Evolutionary conservation across 2,113 vertebrate genomes (phyloP).

Genomic region (Oreamnos americanus): DNA sequence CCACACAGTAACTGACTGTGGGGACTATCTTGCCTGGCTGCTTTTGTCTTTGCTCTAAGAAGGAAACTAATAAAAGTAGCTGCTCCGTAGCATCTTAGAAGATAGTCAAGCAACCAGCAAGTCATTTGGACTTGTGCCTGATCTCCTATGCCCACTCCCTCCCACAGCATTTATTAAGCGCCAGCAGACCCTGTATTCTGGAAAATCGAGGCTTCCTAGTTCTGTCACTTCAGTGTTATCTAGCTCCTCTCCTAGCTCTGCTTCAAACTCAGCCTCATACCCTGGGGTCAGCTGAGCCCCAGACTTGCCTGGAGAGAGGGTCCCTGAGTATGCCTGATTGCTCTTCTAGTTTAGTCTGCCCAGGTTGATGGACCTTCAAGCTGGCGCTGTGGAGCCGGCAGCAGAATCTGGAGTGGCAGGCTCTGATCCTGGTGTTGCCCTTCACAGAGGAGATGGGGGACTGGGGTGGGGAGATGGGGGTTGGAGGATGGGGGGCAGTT

Average conservation of each 20-base stretch:
- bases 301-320: not conserved
- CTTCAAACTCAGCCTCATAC: not conserved
- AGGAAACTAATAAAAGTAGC: not conserved
- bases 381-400: fast-evolving
- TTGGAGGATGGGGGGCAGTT: not conserved
- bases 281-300: not conserved
- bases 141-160: fast-evolving
- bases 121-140: not conserved
- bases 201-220: not conserved
- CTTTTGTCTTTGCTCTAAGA: not conserved
- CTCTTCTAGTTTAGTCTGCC: not conserved
- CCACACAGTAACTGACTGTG: not conserved
- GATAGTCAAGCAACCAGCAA: not conserved
- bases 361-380: not conserved
- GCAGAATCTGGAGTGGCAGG: not conserved
- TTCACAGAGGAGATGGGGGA: not conserved
- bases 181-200: not conserved
- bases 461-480: not conserved
- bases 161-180: not conserved
- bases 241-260: no score
- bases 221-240: fast-evolving
- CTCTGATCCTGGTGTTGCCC: not conserved
- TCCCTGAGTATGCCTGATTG: fast-evolving
- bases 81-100: not conserved
- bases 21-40: fast-evolving